Conservation (phyloP, 2,888 invertebrate species). For the Brassicogethes aeneus region DNA sequence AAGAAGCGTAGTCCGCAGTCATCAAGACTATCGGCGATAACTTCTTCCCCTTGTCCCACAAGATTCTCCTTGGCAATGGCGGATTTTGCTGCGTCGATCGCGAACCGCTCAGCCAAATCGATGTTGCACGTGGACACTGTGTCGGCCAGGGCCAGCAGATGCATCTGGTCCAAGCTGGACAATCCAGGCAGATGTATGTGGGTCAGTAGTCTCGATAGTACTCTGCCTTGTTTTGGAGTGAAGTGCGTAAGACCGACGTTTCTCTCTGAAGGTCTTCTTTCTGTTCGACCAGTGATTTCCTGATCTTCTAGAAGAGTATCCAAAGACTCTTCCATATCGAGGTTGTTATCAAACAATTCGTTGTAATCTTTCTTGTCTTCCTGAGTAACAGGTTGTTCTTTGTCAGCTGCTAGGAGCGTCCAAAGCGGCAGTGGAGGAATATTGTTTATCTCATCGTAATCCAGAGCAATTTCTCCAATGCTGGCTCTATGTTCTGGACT, state of each 20-base stretch:
- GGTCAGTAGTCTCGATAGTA: constrained; percentile 82
- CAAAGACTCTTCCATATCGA: constrained; percentile 68
- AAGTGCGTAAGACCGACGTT: constrained; percentile 62
- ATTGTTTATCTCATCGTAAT: constrained; percentile 95
- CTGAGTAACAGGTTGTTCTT: constrained; percentile 53
- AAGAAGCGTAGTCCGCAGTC: constrained; percentile 96
- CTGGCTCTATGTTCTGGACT: constrained; percentile 75
- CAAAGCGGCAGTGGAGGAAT: constrained; percentile 96
- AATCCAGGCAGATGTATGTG: constrained; percentile 92
- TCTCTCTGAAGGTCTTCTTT: constrained; percentile 42
- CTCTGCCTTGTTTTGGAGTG: constrained; percentile 71
- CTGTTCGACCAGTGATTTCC: constrained; percentile 34
- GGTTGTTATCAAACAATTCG: constrained; percentile 75
- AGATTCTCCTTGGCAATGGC: constrained; percentile 58
- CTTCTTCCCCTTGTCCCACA: constrained; percentile 46
- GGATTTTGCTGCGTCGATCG: constrained; percentile 58
- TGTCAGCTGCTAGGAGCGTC: constrained; percentile 91
- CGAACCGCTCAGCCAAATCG: constrained; percentile 76
- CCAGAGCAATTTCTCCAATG: constrained; percentile 79
- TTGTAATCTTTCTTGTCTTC: constrained; percentile 66
- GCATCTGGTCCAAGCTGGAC: constrained; percentile 98
- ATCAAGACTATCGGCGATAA: constrained; percentile 75
- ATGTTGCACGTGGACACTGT: constrained; percentile 92
- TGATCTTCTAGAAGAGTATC: constrained; percentile 73
- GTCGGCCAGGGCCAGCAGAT: constrained; percentile 94